Evolutionary conservation across 2,113 vertebrate genomes (phyloP).

Genomic region (Nycticorax nycticorax): DNA sequence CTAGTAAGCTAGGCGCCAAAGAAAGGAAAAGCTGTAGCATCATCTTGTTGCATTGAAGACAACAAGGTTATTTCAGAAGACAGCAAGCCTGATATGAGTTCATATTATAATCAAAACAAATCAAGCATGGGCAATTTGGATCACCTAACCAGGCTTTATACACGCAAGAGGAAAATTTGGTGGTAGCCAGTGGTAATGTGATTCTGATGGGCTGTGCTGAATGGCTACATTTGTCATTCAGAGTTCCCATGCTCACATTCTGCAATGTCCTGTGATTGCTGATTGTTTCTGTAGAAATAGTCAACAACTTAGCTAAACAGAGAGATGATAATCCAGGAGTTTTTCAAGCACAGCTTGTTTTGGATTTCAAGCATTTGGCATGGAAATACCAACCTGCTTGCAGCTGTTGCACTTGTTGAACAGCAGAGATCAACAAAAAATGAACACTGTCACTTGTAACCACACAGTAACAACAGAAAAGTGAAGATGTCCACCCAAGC

Average conservation of each 20-base stretch:
- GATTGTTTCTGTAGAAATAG: constrained; percentile 26
- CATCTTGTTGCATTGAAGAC: not conserved
- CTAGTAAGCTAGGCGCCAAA: not conserved
- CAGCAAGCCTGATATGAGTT: constrained; percentile 32
- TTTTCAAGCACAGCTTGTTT: not conserved
- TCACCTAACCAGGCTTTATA: constrained; percentile 17
- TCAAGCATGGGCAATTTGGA: constrained; percentile 44
- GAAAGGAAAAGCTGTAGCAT: not conserved
- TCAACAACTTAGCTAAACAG: constrained; percentile 23
- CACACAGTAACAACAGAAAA: not conserved
- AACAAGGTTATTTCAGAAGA: constrained; percentile 44
- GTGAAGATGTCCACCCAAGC: not conserved
- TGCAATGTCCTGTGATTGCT: not conserved
- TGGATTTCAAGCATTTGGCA: not conserved
- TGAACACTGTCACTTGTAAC: not conserved
- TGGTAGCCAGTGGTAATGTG: not conserved
- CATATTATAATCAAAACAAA: constrained; percentile 41
- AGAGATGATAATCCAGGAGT: not conserved
- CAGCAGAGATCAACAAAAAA: not conserved
- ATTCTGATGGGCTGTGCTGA: not conserved
- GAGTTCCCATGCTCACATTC: not conserved
- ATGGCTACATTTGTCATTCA: not conserved
- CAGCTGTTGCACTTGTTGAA: constrained; percentile 12
- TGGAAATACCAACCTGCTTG: not conserved
- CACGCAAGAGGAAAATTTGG: constrained; percentile 25